A percentile compares a stretch with the other conserved stretches of the same genome.
Conservation (phyloP, 2,113 vertebrate species). For the Tragelaphus scriptus region DNA sequence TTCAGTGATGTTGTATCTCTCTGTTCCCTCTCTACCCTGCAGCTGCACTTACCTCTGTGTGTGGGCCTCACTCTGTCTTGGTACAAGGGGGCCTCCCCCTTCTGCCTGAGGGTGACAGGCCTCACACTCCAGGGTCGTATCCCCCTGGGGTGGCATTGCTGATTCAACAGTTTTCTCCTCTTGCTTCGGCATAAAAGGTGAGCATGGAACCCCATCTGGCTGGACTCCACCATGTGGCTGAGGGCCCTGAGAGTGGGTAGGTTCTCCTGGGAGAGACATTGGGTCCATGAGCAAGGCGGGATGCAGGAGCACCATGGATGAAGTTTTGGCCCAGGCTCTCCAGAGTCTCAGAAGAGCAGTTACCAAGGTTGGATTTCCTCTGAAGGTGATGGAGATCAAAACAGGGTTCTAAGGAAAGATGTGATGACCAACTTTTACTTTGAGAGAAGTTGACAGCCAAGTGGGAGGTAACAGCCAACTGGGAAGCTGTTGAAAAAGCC, state of each 20-base stretch:
- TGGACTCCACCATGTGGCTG: not conserved
- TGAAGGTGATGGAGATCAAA: not conserved
- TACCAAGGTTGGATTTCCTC: not conserved
- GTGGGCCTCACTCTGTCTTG: not conserved
- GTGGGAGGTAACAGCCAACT: not conserved
- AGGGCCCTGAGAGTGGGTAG: not conserved
- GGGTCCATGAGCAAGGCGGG: fast-evolving
- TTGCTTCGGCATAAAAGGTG: not conserved
- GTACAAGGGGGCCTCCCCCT: not conserved
- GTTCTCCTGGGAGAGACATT: not conserved
- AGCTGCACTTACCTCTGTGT: not conserved
- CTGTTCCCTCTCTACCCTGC: not conserved
- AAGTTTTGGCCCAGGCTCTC: not conserved
- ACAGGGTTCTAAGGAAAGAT: not conserved
- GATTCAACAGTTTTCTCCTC: not conserved
- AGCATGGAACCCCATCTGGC: not conserved
- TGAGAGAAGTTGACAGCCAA: not conserved
- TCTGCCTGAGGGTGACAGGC: not conserved
- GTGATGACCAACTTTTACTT: not conserved
- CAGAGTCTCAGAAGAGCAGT: not conserved
- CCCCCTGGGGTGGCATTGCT: fast-evolving
- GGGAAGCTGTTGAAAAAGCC: not conserved
- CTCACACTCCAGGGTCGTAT: not conserved
- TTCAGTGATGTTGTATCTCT: fast-evolving
- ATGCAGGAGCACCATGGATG: fast-evolving